Evolutionary conservation across 2,797 vertebrate species (phyloP), one percentile per base, ranked within the genome.

Genomic region (Smutsia gigantea): DNA sequence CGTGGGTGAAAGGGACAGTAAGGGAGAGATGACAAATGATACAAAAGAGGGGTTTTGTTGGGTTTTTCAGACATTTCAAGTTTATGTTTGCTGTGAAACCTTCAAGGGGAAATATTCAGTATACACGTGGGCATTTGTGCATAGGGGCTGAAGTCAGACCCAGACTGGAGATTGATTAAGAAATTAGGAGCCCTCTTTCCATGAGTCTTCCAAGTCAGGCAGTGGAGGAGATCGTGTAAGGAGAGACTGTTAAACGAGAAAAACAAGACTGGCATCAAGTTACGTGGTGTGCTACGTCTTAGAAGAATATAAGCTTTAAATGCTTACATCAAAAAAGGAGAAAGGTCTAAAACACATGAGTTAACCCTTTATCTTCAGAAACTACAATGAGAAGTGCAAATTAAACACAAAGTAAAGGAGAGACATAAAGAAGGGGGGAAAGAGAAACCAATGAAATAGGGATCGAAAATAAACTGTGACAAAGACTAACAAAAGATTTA

Each of bases 221-320:
- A 46, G 46, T 46, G 11, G 11, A 46, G 11, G 46, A 12, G 46
- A 27, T 6, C 5, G 2, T 17, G 34, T 7, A n/a, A 29, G n/a
- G n/a, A 57, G 17, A 42, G 17, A 9, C 31, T 39, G 37, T 6
- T 18, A 18, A 63, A 42, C 19, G 39, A 27, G 42, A 29, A 39
- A 68, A 53, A 42, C 4, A 69, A 31, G 46, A 29, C 25, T 9
- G 23, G 25, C 0, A 1, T 21, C 17, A 49, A 12, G 19, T 12
- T n/a, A 1, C 18, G 7, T 19, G 23, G 13, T 6, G 13, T 25
- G 0, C 4, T 31, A 23, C 0, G 13, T 15, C 55, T 27, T 37
- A 66, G 46, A 39, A 14, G 1, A 53, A 23, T 8, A 15, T 23
- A 39, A 39, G 37, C 74, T 49, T 87, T 66, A 59, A 63, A 51